Conservation (phyloP, 2,113 vertebrate species). For the Saimiri boliviensis region DNA sequence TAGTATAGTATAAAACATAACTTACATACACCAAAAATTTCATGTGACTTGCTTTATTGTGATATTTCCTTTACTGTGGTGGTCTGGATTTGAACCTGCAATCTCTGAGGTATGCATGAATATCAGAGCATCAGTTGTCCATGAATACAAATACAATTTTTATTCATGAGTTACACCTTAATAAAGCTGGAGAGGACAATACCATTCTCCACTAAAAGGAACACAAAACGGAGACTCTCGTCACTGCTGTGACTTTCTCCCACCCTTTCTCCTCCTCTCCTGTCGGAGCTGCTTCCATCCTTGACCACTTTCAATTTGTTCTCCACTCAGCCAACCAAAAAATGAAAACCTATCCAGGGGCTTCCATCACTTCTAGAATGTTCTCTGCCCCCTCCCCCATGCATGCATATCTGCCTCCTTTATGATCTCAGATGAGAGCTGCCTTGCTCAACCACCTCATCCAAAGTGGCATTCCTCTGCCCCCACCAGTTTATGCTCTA, state of each 20-base stretch:
- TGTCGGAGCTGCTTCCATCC: not conserved
- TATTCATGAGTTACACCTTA: not conserved
- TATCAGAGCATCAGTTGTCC: not conserved
- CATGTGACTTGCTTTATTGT: not conserved
- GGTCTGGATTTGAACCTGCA: not conserved
- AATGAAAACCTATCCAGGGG: not conserved
- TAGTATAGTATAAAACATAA: not conserved
- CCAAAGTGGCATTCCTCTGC: too few relatives aligned
- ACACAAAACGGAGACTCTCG: not conserved
- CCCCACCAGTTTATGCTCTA: too few relatives aligned
- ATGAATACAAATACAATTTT: too few relatives aligned
- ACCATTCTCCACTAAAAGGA: not conserved
- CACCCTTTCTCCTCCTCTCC: too few relatives aligned
- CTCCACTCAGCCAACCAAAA: too few relatives aligned
- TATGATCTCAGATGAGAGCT: not conserved
- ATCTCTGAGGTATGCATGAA: not conserved
- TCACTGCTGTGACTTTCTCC: not conserved
- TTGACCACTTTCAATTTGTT: not conserved
- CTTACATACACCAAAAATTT: not conserved
- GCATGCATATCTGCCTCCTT: not conserved
- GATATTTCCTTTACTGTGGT: not conserved
- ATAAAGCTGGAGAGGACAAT: not conserved
- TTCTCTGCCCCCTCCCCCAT: not conserved
- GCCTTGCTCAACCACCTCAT: too few relatives aligned
- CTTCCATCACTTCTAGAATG: not conserved